Conservation (phyloP, 2,797 vertebrate species). For the Eurystomus glaucurus region DNA sequence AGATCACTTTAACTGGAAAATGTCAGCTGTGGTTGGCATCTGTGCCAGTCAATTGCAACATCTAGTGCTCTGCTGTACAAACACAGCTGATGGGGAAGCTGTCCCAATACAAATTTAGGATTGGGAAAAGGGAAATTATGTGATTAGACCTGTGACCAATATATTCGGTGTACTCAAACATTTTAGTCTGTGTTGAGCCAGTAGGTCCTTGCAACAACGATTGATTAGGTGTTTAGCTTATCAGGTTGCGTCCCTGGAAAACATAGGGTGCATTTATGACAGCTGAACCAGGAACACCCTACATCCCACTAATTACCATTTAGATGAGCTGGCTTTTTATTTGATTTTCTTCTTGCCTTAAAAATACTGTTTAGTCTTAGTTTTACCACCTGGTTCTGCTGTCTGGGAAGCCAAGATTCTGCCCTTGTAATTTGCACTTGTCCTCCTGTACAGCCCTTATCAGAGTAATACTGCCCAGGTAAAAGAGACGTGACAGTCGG, state of each 20-base stretch:
- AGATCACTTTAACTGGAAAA: slow-evolving; percentile 44
- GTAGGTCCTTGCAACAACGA: neutral
- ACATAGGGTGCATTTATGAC: neutral
- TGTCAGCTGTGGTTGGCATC: slow-evolving; percentile 49
- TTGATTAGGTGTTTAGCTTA: slow-evolving; percentile 9
- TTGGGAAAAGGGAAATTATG: neutral
- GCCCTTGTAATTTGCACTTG: slow-evolving; percentile 54
- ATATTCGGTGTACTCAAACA: neutral
- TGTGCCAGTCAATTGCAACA: slow-evolving; percentile 29
- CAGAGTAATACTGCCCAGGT: neutral
- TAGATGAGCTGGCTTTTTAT: neutral
- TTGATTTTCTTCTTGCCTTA: slow-evolving; percentile 17
- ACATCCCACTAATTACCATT: neutral
- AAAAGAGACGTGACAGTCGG: neutral
- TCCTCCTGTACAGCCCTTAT: neutral
- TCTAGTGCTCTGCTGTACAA: neutral
- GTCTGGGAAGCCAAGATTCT: slow-evolving; percentile 18
- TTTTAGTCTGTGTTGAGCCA: slow-evolving; percentile 26
- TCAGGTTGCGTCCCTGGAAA: slow-evolving; percentile 18
- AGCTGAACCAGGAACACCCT: neutral
- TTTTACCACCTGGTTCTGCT: slow-evolving; percentile 13
- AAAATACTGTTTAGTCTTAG: slow-evolving; percentile 21
- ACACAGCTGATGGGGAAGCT: neutral
- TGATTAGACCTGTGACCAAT: neutral
- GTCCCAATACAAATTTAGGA: neutral